Base-by-base conservation (phyloP, 2,888 invertebrate genomes). In the Stenoptilia bipunctidactyla region DNA sequence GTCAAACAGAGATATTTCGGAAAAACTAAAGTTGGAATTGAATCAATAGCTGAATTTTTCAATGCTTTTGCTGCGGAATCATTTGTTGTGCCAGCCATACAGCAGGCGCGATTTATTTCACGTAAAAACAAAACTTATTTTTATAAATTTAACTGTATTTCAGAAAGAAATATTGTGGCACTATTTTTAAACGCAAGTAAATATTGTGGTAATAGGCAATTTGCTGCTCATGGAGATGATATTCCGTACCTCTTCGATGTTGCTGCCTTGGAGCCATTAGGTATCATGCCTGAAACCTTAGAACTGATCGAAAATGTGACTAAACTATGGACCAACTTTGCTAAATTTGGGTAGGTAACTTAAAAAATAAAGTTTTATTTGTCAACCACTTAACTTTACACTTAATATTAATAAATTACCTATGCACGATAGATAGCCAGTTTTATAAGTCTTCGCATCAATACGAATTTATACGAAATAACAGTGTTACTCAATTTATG, bases 311-410 rank as follows among this genome's bases (percentile, higher is more conserved):
- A 61, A 4, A 55, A 44, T 39, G 46, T 61, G 2, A 58, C 61
- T 1, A 56, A 43, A 15, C 49, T 69, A 13, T 65, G 61, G 60
- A 61, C 65, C 0, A 61, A 69, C 42, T 64, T 69, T 20, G 66
- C 66, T 30, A 66, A 64, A 55, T 55, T 47, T 34, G 69, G 68
- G 66, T 68, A 44, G 57, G 61, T 25, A 34, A n/a, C n/a, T n/a
- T n/a, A n/a, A n/a, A n/a, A n/a, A n/a, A n/a, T n/a, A n/a, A n/a
- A n/a, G n/a, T n/a, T n/a, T n/a, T n/a, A n/a, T n/a, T n/a, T n/a
- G n/a, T n/a, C n/a, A n/a, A n/a, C n/a, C n/a, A n/a, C n/a, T n/a
- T n/a, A n/a, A n/a, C n/a, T n/a, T n/a, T n/a, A n/a, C n/a, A n/a
- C n/a, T n/a, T n/a, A n/a, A n/a, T n/a, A n/a, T n/a, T n/a, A n/a